A percentile compares a stretch with the other conserved stretches of the same genome.
Evolutionary conservation across 2,888 invertebrate genomes (phyloP).

Genomic region (Tinea pellionella): DNA sequence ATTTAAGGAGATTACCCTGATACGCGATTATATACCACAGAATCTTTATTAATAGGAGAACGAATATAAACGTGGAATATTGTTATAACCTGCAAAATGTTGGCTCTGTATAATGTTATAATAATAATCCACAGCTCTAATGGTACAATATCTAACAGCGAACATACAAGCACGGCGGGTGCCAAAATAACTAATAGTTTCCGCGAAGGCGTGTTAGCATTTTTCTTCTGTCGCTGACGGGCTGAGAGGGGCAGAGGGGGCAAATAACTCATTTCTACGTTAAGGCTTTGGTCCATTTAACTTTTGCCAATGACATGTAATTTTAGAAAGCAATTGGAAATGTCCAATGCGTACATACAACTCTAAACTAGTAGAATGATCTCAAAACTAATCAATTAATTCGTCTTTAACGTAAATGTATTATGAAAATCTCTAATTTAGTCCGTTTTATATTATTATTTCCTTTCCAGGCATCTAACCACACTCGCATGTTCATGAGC

Average conservation of each 20-base stretch:
- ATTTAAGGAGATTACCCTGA: conserved; percentile 8
- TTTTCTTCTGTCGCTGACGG: conserved; percentile 68
- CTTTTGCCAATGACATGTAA: conserved; percentile 10
- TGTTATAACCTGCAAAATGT: too few relatives aligned
- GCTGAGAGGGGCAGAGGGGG: conserved; percentile 25
- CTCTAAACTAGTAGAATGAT: too few relatives aligned
- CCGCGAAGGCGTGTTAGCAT: conserved; percentile 69
- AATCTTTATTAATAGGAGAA: not conserved
- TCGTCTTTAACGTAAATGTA: too few relatives aligned
- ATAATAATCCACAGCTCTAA: not conserved
- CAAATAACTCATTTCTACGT: conserved; percentile 31
- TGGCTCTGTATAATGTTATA: not conserved
- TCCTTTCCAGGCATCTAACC: too few relatives aligned
- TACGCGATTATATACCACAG: not conserved
- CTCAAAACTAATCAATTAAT: not conserved
- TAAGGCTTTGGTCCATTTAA: conserved; percentile 11
- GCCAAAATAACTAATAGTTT: conserved; percentile 71
- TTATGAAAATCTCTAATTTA: too few relatives aligned
- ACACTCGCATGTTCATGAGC: too few relatives aligned
- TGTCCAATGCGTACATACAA: not conserved
- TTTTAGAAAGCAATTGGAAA: conserved; percentile 3
- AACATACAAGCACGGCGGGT: conserved; percentile 32
- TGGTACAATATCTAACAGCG: not conserved
- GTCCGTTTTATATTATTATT: too few relatives aligned
- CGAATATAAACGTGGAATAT: too few relatives aligned